Conservation (phyloP, 1,140 invertebrate genomes). For the Galendromus occidentalis region DNA sequence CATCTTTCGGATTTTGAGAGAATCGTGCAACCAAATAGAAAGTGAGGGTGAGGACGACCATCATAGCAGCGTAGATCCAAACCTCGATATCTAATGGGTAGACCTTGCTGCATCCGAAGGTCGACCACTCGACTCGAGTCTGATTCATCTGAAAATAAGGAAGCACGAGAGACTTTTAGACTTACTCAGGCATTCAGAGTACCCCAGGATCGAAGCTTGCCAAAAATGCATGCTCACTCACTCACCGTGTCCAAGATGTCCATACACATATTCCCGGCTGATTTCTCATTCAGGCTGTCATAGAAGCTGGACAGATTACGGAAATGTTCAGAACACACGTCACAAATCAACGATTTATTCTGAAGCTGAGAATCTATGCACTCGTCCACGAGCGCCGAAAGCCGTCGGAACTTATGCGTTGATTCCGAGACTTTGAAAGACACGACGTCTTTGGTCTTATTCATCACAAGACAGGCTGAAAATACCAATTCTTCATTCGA, state of each 20-base stretch:
- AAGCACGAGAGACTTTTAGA: too few relatives aligned
- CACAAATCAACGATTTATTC: not conserved
- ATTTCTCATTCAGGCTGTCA: not conserved
- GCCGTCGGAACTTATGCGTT: not conserved
- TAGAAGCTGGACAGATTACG: not conserved
- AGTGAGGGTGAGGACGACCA: not conserved
- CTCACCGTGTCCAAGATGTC: slow-evolving; percentile 1
- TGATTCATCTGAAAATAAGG: slow-evolving; percentile 1
- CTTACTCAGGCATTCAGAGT: too few relatives aligned
- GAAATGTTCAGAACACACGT: not conserved
- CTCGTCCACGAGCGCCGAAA: not conserved
- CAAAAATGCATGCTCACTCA: too few relatives aligned
- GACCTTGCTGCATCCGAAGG: not conserved
- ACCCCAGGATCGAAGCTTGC: too few relatives aligned
- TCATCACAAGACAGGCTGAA: not conserved
- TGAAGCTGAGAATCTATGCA: not conserved
- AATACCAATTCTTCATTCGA: too few relatives aligned
- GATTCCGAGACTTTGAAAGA: not conserved
- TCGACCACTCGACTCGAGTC: not conserved
- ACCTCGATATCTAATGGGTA: not conserved
- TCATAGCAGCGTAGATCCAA: not conserved
- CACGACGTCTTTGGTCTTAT: not conserved
- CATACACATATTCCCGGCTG: not conserved
- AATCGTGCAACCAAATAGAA: not conserved
- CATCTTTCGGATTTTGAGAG: not conserved